phyloP scores from a whole-genome alignment of 2,113 vertebrate species.

The Scomber scombrus region DNA sequence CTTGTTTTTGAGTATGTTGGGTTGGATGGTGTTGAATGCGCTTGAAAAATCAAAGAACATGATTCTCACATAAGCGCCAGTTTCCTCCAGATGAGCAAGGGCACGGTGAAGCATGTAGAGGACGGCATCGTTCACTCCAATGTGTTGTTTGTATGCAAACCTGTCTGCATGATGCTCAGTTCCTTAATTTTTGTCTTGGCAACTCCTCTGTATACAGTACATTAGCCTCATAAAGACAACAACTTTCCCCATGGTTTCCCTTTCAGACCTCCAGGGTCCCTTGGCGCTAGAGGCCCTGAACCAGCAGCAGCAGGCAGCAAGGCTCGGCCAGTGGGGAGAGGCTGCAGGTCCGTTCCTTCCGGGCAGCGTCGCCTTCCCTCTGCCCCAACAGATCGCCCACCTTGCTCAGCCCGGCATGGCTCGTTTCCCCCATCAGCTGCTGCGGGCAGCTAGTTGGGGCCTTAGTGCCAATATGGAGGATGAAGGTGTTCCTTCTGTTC shows the following conservation, averaged over 20 bases:
- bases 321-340: slow-evolving; percentile 95
- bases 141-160: no score
- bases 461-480: slow-evolving; percentile 89
- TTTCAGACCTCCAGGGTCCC: slow-evolving; percentile 88
- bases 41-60: no score
- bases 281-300: slow-evolving; percentile 92
- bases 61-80: no score
- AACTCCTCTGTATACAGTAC: neutral
- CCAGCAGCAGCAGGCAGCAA: slow-evolving; percentile 88
- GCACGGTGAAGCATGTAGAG: no score
- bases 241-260: slow-evolving; percentile 23
- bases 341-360: slow-evolving; percentile 91
- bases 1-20: no score
- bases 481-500: slow-evolving; percentile 81
- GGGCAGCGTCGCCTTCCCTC: slow-evolving; percentile 89
- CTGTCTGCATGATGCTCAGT: neutral
- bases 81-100: no score
- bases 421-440: slow-evolving; percentile 91
- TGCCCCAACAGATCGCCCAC: slow-evolving; percentile 92
- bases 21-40: no score
- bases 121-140: no score
- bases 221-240: neutral
- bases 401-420: slow-evolving; percentile 90
- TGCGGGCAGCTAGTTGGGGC: slow-evolving; percentile 93
- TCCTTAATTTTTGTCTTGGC: neutral